Evolutionary conservation across 2,113 vertebrate species (phyloP), one percentile per base, ranked within the genome.

Genomic region (Hymenochirus boettgeri): DNA sequence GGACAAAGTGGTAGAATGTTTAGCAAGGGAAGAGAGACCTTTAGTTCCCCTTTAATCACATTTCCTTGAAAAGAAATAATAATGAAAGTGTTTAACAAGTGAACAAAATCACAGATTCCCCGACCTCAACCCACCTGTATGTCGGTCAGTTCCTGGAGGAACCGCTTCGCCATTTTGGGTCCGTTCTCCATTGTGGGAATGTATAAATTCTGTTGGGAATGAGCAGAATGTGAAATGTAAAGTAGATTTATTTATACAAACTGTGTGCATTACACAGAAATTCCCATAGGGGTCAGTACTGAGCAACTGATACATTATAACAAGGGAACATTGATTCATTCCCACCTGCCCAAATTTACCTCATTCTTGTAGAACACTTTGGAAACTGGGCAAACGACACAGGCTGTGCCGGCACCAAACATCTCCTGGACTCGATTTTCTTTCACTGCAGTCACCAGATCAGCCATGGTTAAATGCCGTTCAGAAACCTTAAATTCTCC

Each of bases 341-440:
- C 29, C 29, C 29, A 9, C 1, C 31, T 11, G 7, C 31, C 42
- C 5, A 12, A 12, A 52, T 80, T 84, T 70, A 98, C 95, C 91
- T 92, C 71, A 21, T 81, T 87, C 62, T 90, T 75, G 79, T 92
- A 96, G 3, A 94, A 69, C 26, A 98, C 76, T 17, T 75, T 75
- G 8, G 85, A 87, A 35, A 97, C 71, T 0, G 89, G 92, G 50
- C 92, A 89, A n/a, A 98, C 87, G 23, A 93, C 1, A 1, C 91
- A 93, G 54, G 94, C 94, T 1, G 95, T 98, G 1, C 94, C 95
- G 0, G 88, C 86, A 45, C 95, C 93, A 59, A 98, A 98, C 86
- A 96, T 83, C 79, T 94, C 93, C 80, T 77, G 91, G 57, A 97
- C 85, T 21, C 91, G 82, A 65, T 78, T 77, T 56, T 85, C 82